Conservation (phyloP, 2,797 vertebrate species). For the Pseudopleuronectes americanus region DNA sequence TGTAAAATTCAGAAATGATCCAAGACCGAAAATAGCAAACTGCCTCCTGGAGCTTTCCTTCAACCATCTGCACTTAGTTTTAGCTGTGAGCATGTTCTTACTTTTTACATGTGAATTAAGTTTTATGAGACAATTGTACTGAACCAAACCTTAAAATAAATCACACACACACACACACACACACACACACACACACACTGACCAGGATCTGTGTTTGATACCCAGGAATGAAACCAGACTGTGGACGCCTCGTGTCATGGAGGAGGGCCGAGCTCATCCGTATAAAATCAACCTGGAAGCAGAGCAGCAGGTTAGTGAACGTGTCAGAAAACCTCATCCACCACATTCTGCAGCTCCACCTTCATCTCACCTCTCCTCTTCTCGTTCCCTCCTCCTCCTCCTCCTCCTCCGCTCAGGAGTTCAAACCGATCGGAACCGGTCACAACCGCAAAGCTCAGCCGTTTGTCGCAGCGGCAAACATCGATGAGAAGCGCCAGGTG, state of each 20-base stretch:
- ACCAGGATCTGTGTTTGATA: constrained; percentile 29
- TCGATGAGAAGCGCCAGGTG: constrained; percentile 96
- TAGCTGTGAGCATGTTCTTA: no score
- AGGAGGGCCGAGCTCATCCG: constrained; percentile 88
- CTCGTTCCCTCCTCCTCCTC: not conserved
- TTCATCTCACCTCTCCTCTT: not conserved
- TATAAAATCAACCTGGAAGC: constrained; percentile 94
- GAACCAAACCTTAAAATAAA: no score
- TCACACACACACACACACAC: not conserved
- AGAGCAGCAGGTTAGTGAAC: constrained; percentile 89
- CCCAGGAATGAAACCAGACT: constrained; percentile 89
- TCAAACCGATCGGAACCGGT: constrained; percentile 90
- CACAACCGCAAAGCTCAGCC: constrained; percentile 96
- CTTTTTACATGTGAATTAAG: no score
- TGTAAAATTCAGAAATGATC: not conserved
- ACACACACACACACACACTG: constrained; percentile 12
- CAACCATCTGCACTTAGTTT: constrained; percentile 7
- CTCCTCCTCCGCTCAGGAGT: constrained; percentile 88
- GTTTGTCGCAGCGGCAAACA: constrained; percentile 95
- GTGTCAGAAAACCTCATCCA: not conserved
- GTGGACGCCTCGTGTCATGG: constrained; percentile 91
- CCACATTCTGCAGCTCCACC: not conserved
- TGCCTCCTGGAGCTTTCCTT: not conserved
- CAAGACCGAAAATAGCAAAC: not conserved
- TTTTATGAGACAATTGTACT: no score